Conservation (phyloP, 2,888 invertebrate species). For the Mesoligia furuncula region DNA sequence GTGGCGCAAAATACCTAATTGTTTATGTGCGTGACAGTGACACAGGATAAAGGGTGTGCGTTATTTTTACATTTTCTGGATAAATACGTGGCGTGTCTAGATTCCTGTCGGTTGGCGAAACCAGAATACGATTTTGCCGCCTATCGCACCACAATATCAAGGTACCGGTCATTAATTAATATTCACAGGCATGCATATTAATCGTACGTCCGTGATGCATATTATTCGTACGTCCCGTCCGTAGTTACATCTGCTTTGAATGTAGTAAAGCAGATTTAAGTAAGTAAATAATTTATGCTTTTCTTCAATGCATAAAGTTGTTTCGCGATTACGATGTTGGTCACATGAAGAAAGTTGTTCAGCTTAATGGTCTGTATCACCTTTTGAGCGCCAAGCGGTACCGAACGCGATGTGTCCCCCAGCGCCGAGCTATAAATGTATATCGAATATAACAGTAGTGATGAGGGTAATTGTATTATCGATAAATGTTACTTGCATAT, state of each 20-base stretch:
- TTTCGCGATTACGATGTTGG: not conserved
- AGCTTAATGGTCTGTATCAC: not conserved
- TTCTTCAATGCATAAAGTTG: no score
- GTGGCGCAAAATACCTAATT: constrained; percentile 2
- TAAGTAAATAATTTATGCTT: no score
- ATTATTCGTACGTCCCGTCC: not conserved
- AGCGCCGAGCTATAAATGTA: no score
- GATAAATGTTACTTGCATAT: no score
- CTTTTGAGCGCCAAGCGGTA: no score
- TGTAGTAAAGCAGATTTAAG: no score
- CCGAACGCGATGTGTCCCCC: no score
- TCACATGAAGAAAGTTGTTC: not conserved
- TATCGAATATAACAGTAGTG: no score
- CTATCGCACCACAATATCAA: not conserved
- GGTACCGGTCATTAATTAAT: constrained; percentile 8
- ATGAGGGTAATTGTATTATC: no score
- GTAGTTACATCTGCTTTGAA: not conserved
- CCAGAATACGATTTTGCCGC: constrained; percentile 7
- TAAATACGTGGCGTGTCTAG: not conserved
- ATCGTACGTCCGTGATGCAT: not conserved
- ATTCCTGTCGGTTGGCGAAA: not conserved
- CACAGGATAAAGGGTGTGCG: constrained; percentile 5
- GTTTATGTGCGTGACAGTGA: constrained; percentile 8
- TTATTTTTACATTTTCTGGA: constrained; percentile 1
- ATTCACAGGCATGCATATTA: not conserved